Conservation (phyloP, 2,113 vertebrate genomes). For the Prunella himalayana region DNA sequence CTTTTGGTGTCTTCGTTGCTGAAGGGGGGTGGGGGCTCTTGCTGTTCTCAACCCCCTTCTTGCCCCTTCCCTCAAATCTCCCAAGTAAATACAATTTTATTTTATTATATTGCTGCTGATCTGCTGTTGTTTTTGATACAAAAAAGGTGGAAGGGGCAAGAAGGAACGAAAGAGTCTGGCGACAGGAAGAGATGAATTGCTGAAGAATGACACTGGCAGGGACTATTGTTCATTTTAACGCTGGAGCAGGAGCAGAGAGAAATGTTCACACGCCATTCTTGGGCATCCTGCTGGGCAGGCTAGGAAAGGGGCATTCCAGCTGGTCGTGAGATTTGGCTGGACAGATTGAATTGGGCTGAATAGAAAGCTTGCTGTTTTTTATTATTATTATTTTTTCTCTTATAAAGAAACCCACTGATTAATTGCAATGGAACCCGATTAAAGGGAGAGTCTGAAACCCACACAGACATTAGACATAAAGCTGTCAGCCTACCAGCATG, state of each 20-base stretch:
- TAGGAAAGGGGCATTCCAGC: slow-evolving; percentile 75
- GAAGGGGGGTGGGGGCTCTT: neutral
- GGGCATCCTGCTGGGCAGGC: slow-evolving; percentile 81
- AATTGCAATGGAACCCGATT: slow-evolving; percentile 55
- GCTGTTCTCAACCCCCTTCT: neutral
- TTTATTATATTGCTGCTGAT: slow-evolving; percentile 53
- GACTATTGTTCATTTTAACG: slow-evolving; percentile 80
- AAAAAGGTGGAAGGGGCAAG: slow-evolving; percentile 69
- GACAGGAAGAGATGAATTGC: slow-evolving; percentile 67
- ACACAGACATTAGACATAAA: slow-evolving; percentile 55
- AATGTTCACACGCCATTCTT: slow-evolving; percentile 80
- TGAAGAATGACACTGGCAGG: slow-evolving; percentile 76
- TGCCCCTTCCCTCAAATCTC: neutral
- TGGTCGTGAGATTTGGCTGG: slow-evolving; percentile 79
- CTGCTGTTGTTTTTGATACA: slow-evolving; percentile 57
- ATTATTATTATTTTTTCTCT: slow-evolving; percentile 51
- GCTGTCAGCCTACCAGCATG: slow-evolving; percentile 43
- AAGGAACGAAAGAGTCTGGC: slow-evolving; percentile 60
- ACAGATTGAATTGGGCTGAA: slow-evolving; percentile 70
- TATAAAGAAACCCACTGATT: slow-evolving; percentile 64
- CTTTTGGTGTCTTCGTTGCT: neutral
- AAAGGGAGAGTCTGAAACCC: slow-evolving; percentile 50
- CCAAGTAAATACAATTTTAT: slow-evolving; percentile 62
- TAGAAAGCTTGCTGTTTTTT: slow-evolving; percentile 38
- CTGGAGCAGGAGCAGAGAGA: slow-evolving; percentile 72